Evolutionary conservation across 2,797 vertebrate species (phyloP).

Genomic region (Sebastes melanostomus): DNA sequence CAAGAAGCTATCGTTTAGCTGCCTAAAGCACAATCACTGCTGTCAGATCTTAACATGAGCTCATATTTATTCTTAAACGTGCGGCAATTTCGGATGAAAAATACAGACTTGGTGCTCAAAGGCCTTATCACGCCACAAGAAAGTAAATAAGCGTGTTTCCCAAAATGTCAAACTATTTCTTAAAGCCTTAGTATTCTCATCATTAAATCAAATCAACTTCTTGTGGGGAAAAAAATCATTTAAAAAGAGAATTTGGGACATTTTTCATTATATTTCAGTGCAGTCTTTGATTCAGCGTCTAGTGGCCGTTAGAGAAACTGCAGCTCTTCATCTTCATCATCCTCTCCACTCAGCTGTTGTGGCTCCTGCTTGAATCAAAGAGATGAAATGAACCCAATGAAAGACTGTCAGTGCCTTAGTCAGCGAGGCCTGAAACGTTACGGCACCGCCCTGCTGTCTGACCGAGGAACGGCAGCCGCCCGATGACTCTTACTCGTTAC

Average conservation of each 20-base stretch:
- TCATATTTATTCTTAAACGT: no score
- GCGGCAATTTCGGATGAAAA: no score
- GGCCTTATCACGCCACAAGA: not conserved
- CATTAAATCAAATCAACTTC: not conserved
- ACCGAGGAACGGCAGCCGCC: not conserved
- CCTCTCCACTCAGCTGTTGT: not conserved
- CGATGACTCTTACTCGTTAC: not conserved
- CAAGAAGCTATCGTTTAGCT: no score
- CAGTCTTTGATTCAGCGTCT: not conserved
- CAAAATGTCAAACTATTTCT: not conserved
- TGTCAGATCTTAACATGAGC: no score
- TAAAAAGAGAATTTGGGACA: not conserved
- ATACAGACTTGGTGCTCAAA: no score
- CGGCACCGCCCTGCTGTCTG: slow-evolving; percentile 22
- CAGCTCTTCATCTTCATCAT: not conserved
- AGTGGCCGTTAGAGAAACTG: not conserved
- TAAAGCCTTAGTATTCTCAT: not conserved
- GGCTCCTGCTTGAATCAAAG: not conserved
- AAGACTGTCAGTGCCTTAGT: slow-evolving; percentile 70
- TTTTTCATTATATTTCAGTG: not conserved
- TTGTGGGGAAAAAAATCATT: not conserved
- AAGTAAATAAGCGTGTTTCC: not conserved
- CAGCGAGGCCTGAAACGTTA: slow-evolving; percentile 21
- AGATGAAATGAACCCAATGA: not conserved
- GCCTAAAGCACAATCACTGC: no score